phyloP scores from a whole-genome alignment of 1,140 invertebrate genomes.

The Elymnias hypermnestra region DNA sequence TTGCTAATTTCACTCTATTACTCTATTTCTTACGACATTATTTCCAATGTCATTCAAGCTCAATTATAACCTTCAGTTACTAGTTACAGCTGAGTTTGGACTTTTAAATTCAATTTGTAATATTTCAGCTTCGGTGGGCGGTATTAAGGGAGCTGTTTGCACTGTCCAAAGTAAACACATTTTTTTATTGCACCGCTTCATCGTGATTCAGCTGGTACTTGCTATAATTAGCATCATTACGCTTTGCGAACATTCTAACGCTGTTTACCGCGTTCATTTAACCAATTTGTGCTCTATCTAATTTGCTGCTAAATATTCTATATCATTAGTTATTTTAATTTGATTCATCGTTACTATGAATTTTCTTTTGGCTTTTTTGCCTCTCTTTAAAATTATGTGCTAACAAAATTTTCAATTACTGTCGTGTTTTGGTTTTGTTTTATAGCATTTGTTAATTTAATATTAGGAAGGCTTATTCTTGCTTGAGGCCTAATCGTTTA shows the following conservation, averaged over 20 bases:
- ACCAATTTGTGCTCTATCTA: constrained; percentile 31
- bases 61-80: no score
- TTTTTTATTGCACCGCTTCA: constrained; percentile 61
- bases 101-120: no score
- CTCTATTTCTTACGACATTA: no score
- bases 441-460: no score
- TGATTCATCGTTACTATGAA: background rate
- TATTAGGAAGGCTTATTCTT: background rate
- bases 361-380: background rate
- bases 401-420: background rate
- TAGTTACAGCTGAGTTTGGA: no score
- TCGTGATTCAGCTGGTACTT: constrained; percentile 18
- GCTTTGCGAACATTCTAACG: constrained; percentile 42
- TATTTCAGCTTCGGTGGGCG: constrained; percentile 74
- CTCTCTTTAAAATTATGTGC: background rate
- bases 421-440: no score
- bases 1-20: no score
- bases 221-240: constrained; percentile 55
- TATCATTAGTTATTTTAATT: constrained; percentile 11
- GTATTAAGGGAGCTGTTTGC: constrained; percentile 64
- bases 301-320: constrained; percentile 27
- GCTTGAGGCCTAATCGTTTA: no score
- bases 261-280: constrained; percentile 47
- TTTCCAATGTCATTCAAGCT: constrained; percentile 2
- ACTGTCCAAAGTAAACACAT: constrained; percentile 64